phyloP scores from a whole-genome alignment of 2,113 vertebrate species.

The Noturus placidus region DNA sequence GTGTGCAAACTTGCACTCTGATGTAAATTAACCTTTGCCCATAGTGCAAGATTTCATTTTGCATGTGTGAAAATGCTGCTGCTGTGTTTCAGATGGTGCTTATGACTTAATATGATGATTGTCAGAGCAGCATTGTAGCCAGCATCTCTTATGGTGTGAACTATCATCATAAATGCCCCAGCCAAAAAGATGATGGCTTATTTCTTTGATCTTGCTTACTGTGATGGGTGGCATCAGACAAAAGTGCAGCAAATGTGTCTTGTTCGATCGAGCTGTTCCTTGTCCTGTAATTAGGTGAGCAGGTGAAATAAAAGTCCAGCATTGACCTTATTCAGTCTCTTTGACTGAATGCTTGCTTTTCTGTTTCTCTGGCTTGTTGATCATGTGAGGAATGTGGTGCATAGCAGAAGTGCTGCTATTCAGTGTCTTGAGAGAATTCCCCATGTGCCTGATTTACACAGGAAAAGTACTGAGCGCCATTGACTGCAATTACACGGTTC shows the following conservation, averaged over 20 bases:
- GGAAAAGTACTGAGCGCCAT: conserved; percentile 20
- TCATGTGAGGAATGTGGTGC: conserved; percentile 45
- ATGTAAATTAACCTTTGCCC: conserved; percentile 1
- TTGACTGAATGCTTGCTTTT: conserved; percentile 20
- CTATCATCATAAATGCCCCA: not conserved
- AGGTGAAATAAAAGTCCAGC: not conserved
- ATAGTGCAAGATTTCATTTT: conserved; percentile 15
- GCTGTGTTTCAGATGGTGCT: not conserved
- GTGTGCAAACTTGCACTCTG: conserved; percentile 3
- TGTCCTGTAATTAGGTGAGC: not conserved
- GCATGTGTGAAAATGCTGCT: conserved; percentile 14
- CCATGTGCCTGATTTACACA: conserved; percentile 30
- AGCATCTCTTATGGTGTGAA: not conserved
- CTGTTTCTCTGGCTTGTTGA: conserved; percentile 4
- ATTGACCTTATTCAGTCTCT: not conserved
- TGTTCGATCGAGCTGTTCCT: not conserved
- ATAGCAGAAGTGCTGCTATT: conserved; percentile 7
- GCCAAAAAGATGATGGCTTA: not conserved
- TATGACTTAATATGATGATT: not conserved
- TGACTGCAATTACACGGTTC: conserved; percentile 15
- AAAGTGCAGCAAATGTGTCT: not conserved
- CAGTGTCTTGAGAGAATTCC: conserved; percentile 46
- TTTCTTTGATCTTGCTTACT: not conserved
- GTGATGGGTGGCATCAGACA: not conserved
- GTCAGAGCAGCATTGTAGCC: not conserved